Base-by-base conservation (phyloP, 2,888 invertebrate species). In the Octodonta nipae region DNA sequence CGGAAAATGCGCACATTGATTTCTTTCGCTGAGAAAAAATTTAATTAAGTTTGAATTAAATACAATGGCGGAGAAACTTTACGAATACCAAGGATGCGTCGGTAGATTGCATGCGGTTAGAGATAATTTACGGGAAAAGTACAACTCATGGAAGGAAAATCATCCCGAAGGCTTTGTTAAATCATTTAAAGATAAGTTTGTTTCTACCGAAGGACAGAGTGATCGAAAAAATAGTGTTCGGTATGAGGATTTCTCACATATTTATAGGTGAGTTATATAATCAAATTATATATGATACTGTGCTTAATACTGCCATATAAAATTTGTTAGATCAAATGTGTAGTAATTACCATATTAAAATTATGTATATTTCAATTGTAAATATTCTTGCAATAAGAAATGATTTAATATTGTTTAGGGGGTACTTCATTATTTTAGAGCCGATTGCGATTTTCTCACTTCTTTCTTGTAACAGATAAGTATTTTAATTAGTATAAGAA, bases 41-140 rank as follows among this genome's bases (percentile, higher is more conserved):
- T 11, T 3, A 2, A 10, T 22, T 22, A 10, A 10, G n/a, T 22
- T 22, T 22, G 11, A 22, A 22, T 22, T 22, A 22, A 22, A 22
- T 22, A 20, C 11, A 44, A 78, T 76, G 76, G 76, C 77, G 51
- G 83, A 85, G 44, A 86, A 86, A 57, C 59, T 86, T 32, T 72
- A 81, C 50, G 79, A 82, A 46, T 86, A 86, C 55, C 78, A 83
- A 55, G 85, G 86, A 12, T 61, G 75, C 31, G 59, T 74, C 2
- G 85, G 85, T 5, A 68, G 80, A 13, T 54, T 79, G 15, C 85
- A 86, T 51, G 68, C 69, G 12, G 64, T 71, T 39, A 67, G 78
- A 28, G 81, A 83, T 42, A 65, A 65, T 34, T 63, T 75, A 20
- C 70, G 68, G 34, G 78, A 78, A 51, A 67, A 68, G 38, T 75